Conservation (phyloP, 2,888 invertebrate genomes). For the Mechanitis mazaeus region DNA sequence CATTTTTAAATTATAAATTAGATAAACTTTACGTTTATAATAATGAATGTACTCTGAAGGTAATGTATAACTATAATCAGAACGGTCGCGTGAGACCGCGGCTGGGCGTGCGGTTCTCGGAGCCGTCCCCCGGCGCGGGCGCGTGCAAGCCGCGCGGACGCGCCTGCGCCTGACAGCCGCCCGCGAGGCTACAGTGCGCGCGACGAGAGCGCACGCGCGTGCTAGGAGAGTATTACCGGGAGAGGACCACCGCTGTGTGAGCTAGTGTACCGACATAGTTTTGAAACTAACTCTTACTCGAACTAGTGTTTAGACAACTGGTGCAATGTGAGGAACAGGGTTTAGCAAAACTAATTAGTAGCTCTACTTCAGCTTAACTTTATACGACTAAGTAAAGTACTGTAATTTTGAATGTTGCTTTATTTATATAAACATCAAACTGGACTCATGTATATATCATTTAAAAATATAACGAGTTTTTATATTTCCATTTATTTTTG, state of each 20-base stretch:
- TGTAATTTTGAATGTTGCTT: too few relatives aligned
- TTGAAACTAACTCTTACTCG: background rate
- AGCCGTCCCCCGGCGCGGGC: constrained; percentile 43
- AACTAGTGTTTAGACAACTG: background rate
- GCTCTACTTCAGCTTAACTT: too few relatives aligned
- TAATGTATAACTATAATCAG: constrained; percentile 29
- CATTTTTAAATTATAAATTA: too few relatives aligned
- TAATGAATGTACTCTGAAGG: background rate
- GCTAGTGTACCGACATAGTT: background rate
- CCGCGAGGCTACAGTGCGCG: constrained; percentile 58
- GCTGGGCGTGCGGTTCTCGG: constrained; percentile 60
- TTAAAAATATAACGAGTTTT: too few relatives aligned
- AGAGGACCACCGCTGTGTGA: constrained; percentile 7
- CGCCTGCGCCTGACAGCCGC: constrained; percentile 62
- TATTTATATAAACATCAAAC: too few relatives aligned
- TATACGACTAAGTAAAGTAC: too few relatives aligned
- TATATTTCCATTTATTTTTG: too few relatives aligned
- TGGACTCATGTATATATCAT: too few relatives aligned
- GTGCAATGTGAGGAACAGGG: background rate
- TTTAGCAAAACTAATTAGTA: background rate
- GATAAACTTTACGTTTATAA: too few relatives aligned
- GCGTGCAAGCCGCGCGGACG: constrained; percentile 35
- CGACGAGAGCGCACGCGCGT: constrained; percentile 59
- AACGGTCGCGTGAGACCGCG: constrained; percentile 43
- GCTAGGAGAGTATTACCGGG: constrained; percentile 45